Evolutionary conservation across 2,797 vertebrate species (phyloP), one percentile per base, ranked within the genome.

Genomic region (Oryzias sinensis): DNA sequence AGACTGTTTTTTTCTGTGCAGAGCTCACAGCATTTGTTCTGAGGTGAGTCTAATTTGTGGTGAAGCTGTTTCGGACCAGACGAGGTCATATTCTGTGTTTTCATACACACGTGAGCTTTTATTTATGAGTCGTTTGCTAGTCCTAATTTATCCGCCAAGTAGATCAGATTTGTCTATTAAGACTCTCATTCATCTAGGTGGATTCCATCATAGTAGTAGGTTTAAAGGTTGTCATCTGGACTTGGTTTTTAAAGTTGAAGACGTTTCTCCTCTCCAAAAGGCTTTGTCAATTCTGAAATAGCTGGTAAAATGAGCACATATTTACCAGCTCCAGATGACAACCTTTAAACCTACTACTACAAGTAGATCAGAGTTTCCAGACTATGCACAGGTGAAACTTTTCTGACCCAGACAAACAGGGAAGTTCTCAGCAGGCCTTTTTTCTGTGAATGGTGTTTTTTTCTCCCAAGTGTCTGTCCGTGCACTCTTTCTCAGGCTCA

Each of bases 81-180:
- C 62, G 0, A 74, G 53, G 49, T 68, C 59, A 58, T 59, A 46
- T 24, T 14, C 53, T 72, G 52, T 66, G 74, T 80, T 80, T 78
- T 67, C 59, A 65, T 50, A 65, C 48, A 49, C 41, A 49, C 41
- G 44, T 66, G 59, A 63, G 41, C 14, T 8, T 47, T 72, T 58
- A 67, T 75, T 75, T 68, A 57, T 68, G 64, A 58, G 50, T 56
- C 29, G 49, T 80, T 46, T 46, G 42, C 61, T 14, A 33, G 15
- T 62, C 46, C 68, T 75, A 65, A 68, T 70, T 61, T 76, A 72
- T 69, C 24, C 53, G 37, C 55, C 59, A 84, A 79, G 5, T 71
- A 64, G 65, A 62, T 79, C 76, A 73, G 40, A 73, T 22, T 22
- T 22, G 20, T 22, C 20, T 22, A 22, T 22, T 1, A 2, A 22